Percentiles rank a stretch among this genome's conserved stretches.
Conservation (phyloP, 2,113 vertebrate species). For the Anser cygnoides region DNA sequence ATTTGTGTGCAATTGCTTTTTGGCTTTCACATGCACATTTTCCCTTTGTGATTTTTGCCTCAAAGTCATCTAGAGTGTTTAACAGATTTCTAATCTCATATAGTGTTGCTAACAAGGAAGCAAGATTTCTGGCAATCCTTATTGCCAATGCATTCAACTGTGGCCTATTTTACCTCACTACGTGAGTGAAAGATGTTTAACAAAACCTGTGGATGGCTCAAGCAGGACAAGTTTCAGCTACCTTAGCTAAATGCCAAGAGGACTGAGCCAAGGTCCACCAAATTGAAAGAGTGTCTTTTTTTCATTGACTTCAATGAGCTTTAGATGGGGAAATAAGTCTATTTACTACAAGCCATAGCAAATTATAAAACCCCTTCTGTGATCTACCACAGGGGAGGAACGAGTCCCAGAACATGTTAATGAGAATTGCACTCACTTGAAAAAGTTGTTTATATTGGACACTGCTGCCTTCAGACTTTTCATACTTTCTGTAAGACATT, state of each 20-base stretch:
- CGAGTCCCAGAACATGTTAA: not conserved
- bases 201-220: not conserved
- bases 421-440: not conserved
- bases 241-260: not conserved
- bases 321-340: not conserved
- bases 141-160: not conserved
- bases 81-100: not conserved
- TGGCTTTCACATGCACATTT: not conserved
- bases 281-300: not conserved
- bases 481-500: not conserved
- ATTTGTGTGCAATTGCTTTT: not conserved
- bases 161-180: not conserved
- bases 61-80: not conserved
- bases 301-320: not conserved
- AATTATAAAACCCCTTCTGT: not conserved
- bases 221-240: not conserved
- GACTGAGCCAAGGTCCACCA: not conserved
- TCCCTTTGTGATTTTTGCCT: not conserved
- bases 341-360: not conserved
- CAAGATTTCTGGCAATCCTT: not conserved
- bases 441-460: slow-evolving; percentile 26
- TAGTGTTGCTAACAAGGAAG: not conserved
- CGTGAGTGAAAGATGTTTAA: not conserved
- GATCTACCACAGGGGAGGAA: not conserved
- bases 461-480: not conserved